phyloP scores from a whole-genome alignment of 2,888 invertebrate species.

The Oasisia sp. region DNA sequence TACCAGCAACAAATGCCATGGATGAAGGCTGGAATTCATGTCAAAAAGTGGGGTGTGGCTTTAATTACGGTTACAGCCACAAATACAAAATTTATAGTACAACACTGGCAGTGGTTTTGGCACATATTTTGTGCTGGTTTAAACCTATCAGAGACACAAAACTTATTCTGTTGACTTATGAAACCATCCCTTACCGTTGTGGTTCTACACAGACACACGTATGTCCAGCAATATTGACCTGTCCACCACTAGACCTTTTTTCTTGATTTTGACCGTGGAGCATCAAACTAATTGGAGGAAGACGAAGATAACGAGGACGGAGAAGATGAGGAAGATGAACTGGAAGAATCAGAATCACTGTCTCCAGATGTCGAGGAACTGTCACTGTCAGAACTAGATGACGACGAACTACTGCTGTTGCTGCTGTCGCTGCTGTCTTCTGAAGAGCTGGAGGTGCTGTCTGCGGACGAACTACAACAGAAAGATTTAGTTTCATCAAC shows the following conservation, averaged over 20 bases:
- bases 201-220: background rate
- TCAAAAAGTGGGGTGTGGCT: too few species aligned
- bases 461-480: background rate
- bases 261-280: background rate
- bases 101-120: too few species aligned
- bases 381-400: background rate
- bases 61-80: too few species aligned
- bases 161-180: too few species aligned
- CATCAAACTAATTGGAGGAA: background rate
- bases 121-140: too few species aligned
- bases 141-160: too few species aligned
- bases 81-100: too few species aligned
- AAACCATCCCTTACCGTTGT: too few species aligned
- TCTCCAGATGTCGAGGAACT: background rate
- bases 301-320: background rate
- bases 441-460: background rate
- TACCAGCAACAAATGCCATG: too few species aligned
- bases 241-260: background rate
- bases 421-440: constrained; percentile 7
- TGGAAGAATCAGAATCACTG: background rate
- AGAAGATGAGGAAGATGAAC: background rate
- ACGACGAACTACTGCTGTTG: background rate
- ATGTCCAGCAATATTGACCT: background rate
- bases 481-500: background rate
- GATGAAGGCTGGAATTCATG: too few species aligned